Conservation (phyloP, 1,140 invertebrate genomes). For the Holcopasites calliopsidis region DNA sequence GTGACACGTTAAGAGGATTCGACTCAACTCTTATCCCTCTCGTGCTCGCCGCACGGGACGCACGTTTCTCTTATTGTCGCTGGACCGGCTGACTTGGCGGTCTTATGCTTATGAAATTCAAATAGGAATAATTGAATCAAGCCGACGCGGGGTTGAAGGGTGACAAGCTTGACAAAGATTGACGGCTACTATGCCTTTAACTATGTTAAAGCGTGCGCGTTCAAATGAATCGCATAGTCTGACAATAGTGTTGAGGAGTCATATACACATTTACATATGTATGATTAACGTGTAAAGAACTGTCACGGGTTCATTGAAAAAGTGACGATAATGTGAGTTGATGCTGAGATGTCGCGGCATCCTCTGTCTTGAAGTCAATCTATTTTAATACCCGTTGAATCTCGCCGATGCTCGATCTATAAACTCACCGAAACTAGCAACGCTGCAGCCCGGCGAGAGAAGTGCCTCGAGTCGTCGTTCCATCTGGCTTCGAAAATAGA, state of each 20-base stretch:
- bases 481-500: constrained; percentile 81
- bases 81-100: not conserved
- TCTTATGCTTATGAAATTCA: not conserved
- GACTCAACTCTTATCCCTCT: not conserved
- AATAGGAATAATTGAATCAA: constrained; percentile 9
- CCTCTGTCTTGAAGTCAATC: not conserved
- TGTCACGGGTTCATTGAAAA: no score
- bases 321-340: no score
- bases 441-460: constrained; percentile 82
- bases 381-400: not conserved
- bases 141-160: not conserved
- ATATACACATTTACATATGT: no score
- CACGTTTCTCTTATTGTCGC: not conserved
- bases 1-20: constrained; percentile 54
- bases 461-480: constrained; percentile 82
- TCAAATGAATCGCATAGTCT: no score
- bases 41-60: no score
- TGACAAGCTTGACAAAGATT: not conserved
- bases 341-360: no score
- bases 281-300: no score
- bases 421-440: constrained; percentile 82
- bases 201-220: no score
- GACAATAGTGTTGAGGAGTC: no score
- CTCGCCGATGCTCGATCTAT: not conserved
- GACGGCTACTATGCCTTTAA: not conserved